Evolutionary conservation across 2,888 invertebrate species (phyloP), one percentile per base, ranked within the genome.

Genomic region (Synanthedon myopaeformis): DNA sequence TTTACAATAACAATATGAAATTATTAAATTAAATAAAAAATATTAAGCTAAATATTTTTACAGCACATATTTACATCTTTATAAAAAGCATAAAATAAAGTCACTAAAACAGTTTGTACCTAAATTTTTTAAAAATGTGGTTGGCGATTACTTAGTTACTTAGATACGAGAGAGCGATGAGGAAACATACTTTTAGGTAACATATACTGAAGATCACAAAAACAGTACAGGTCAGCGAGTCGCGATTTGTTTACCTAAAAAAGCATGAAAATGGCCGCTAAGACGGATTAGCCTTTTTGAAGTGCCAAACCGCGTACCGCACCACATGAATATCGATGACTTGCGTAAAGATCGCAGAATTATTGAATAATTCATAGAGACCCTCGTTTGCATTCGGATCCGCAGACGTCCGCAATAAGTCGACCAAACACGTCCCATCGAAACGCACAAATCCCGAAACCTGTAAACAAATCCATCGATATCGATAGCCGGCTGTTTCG

Each of bases 271-370:
- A 45, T n/a, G 45, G 45, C 14, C 6, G 8, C 14, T 45, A 45
- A 14, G 45, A 35, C 35, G 45, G 23, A 49, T 49, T 49, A 49
- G 49, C 12, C 23, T 19, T 17, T 23, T 49, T 12, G 17, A 49
- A 23, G 23, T 41, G 51, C 13, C 35, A 17, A 51, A 51, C 23
- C 28, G 42, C 41, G 41, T 51, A n/a, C 60, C 35, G 35, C 53
- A 57, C 60, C 62, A 59, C 67, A 72, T 73, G 72, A 72, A 73
- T 71, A 73, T 72, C 70, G 72, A 73, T 72, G 72, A 66, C 67
- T 66, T 17, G 63, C 63, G 64, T 66, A 69, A 67, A 62, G 66
- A 63, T 63, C 52, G 52, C 52, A 10, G 55, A 51, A 61, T 59
- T 58, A 62, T 66, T 73, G 73, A 73, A 73, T 73, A 65, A 73